These are phyloP conservation scores for Megalops atlanticus DNA, from an alignment of 2,113 vertebrate species.

Conservation along the genomic window DNA sequence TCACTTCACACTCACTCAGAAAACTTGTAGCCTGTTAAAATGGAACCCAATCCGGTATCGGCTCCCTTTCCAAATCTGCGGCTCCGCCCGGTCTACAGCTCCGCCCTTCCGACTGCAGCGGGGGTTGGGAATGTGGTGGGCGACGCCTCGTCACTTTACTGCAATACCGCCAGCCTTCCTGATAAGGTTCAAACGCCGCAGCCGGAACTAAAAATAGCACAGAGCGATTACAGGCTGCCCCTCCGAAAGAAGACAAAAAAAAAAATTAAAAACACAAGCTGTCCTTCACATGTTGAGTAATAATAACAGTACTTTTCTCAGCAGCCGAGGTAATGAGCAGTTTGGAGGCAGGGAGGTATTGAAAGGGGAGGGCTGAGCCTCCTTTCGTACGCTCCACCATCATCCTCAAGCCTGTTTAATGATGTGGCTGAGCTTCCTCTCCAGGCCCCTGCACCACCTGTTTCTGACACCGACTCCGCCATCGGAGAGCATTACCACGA, in stretches of 20 bases:
- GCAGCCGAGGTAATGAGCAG: slow-evolving; percentile 23
- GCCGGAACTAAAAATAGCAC: slow-evolving; percentile 19
- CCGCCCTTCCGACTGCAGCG: background rate
- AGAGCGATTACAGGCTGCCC: background rate
- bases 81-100: background rate
- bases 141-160: background rate
- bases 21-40: slow-evolving; percentile 16
- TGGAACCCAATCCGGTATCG: background rate
- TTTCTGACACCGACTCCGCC: slow-evolving; percentile 41
- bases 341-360: background rate
- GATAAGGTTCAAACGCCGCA: background rate
- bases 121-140: background rate
- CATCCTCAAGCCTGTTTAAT: slow-evolving; percentile 10
- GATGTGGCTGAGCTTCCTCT: slow-evolving; percentile 8
- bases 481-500: background rate
- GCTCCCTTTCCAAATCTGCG: background rate
- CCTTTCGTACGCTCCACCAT: background rate
- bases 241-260: background rate
- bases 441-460: slow-evolving; percentile 43
- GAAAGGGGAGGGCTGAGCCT: background rate
- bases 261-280: too few species aligned
- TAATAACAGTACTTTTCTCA: slow-evolving; percentile 16
- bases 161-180: background rate
- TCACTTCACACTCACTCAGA: slow-evolving; percentile 21
- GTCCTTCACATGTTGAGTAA: slow-evolving; percentile 1